Conservation (phyloP, 1,140 invertebrate species). For the Homarus americanus region DNA sequence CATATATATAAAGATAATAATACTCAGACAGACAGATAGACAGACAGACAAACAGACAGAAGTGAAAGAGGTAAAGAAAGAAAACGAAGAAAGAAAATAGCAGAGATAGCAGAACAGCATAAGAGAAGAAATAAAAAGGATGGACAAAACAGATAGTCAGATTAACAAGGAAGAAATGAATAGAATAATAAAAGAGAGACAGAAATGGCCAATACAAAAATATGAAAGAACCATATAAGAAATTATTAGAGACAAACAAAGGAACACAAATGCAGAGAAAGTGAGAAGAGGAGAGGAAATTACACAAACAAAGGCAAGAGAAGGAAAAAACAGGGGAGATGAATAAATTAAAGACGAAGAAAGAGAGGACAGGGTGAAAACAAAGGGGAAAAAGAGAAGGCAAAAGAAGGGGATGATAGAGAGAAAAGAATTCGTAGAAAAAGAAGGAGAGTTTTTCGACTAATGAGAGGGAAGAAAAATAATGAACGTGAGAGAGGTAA, state of each 20-base stretch:
- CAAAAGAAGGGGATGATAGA: too few species aligned
- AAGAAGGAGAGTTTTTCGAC: too few species aligned
- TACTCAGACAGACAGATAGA: background rate
- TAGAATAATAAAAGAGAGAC: too few species aligned
- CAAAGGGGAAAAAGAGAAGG: background rate
- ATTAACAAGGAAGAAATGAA: too few species aligned
- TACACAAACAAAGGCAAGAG: background rate
- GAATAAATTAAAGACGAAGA: background rate
- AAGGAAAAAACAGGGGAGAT: background rate
- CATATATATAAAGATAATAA: background rate
- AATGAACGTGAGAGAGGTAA: too few species aligned
- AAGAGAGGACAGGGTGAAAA: background rate
- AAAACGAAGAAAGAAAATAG: background rate
- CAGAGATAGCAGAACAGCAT: background rate
- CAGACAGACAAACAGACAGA: background rate
- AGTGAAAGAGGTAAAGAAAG: background rate
- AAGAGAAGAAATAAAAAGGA: background rate
- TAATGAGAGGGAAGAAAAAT: too few species aligned
- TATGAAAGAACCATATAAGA: too few species aligned
- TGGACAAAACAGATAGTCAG: background rate
- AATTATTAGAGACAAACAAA: too few species aligned
- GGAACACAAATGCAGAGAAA: background rate
- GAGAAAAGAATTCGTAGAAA: too few species aligned
- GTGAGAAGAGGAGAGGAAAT: background rate
- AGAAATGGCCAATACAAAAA: background rate